Conservation (phyloP, 2,797 vertebrate genomes). For the Australoheros facetus region DNA sequence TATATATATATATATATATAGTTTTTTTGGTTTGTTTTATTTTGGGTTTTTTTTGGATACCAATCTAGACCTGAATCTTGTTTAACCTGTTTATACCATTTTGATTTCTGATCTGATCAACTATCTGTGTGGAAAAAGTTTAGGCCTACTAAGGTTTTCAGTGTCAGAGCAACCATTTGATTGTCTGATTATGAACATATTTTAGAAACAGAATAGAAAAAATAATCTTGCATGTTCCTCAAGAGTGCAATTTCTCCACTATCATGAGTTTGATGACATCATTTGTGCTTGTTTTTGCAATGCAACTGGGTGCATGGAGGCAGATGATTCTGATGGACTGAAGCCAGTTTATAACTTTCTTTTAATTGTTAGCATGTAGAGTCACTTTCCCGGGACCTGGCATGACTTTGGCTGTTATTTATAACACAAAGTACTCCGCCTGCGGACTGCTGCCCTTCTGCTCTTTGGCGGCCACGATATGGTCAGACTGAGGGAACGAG, state of each 20-base stretch:
- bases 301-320: background rate
- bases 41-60: too few species aligned
- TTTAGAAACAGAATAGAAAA: background rate
- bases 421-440: background rate
- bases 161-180: background rate
- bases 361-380: background rate
- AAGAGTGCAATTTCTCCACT: background rate
- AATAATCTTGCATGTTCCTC: background rate
- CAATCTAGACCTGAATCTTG: background rate
- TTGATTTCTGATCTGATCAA: background rate
- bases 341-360: background rate
- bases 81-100: background rate
- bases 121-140: background rate
- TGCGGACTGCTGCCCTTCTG: constrained; percentile 18
- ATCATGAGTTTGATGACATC: background rate
- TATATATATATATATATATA: too few species aligned
- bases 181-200: background rate
- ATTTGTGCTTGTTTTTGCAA: background rate
- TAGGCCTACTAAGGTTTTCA: background rate
- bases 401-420: background rate
- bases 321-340: background rate
- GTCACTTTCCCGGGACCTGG: background rate
- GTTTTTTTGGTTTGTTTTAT: too few species aligned
- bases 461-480: constrained; percentile 12
- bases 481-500: background rate